Base-by-base conservation (phyloP, 2,888 invertebrate genomes). In the Scaptodrosophila latifasciaeformis region DNA sequence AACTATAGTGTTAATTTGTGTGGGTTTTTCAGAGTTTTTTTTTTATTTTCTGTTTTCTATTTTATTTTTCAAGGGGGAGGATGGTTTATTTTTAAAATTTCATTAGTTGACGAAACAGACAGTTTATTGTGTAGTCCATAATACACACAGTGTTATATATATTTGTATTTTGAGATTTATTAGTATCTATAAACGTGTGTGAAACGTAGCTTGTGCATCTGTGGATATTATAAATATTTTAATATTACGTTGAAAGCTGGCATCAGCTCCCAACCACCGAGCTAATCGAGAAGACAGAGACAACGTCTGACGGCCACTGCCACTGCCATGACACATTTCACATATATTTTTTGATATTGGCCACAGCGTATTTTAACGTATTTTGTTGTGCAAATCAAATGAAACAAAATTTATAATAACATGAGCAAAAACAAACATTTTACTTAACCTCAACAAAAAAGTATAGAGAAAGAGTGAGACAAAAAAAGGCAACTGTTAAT, bases 311-410 rank as follows among this genome's bases (percentile, higher is more conserved):
- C 62, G 62, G 58, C 56, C 61, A 61, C 51, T 51, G 64, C 50
- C 72, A 67, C 52, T 61, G 58, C 61, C 67, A 64, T 72, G 76
- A 70, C 70, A 76, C 61, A 70, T 71, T 66, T 79, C 43, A 54
- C 29, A 64, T 62, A 67, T 60, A n/a, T n/a, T n/a, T 54, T 66
- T 49, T 48, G 35, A 55, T 50, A 46, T 13, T 50, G 55, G 24
- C 37, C 43, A 42, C 37, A 52, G 59, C 12, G 15, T 19, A 34
- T 44, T 39, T 30, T 27, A 29, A 2, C 17, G 13, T 17, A 4
- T 39, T 15, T n/a, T n/a, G n/a, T n/a, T n/a, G n/a, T n/a, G n/a
- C 7, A 18, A 12, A 30, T 2, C 21, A 40, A 19, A 18, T 12
- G 42, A 0, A 5, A 1, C n/a, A 27, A 39, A 27, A 47, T 21